Evolutionary conservation across 2,888 invertebrate species (phyloP).

Genomic region (Balanococcus diminutus): DNA sequence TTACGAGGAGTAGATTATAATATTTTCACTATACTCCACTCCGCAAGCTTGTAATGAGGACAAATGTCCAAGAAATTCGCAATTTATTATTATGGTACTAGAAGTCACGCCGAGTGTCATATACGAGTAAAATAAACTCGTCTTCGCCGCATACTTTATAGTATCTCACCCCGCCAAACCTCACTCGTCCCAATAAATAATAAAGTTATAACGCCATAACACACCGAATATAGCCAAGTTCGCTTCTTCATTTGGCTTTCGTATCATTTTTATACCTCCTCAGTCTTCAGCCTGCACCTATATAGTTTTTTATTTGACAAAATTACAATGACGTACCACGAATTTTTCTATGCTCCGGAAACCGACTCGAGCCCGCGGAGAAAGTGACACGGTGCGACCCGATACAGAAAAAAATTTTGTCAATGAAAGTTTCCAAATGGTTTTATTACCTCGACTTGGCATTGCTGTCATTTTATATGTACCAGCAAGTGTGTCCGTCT

Average conservation of each 20-base stretch:
- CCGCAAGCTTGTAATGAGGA: slow-evolving; percentile 10
- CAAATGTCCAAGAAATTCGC: not conserved
- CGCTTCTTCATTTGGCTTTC: not conserved
- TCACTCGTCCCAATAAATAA: not conserved
- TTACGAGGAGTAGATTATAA: not conserved
- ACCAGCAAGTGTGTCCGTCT: not conserved
- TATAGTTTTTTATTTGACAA: not conserved
- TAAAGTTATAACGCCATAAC: not conserved
- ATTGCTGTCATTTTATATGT: not conserved
- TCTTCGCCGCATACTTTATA: not conserved
- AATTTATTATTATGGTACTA: not conserved
- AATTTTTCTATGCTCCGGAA: slow-evolving; percentile 16
- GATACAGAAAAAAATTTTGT: not conserved
- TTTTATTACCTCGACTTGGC: not conserved
- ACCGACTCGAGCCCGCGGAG: not conserved
- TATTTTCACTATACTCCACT: not conserved
- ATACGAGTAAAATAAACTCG: not conserved
- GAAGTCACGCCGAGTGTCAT: not conserved
- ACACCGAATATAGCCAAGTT: not conserved
- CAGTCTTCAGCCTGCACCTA: not conserved
- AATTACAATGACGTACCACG: not conserved
- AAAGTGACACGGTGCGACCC: not conserved
- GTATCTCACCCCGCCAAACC: too few relatives aligned
- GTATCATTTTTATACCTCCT: not conserved
- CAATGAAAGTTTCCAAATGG: slow-evolving; percentile 20